Base-by-base conservation (phyloP, 1,140 invertebrate species). In the Euura lappo region DNA sequence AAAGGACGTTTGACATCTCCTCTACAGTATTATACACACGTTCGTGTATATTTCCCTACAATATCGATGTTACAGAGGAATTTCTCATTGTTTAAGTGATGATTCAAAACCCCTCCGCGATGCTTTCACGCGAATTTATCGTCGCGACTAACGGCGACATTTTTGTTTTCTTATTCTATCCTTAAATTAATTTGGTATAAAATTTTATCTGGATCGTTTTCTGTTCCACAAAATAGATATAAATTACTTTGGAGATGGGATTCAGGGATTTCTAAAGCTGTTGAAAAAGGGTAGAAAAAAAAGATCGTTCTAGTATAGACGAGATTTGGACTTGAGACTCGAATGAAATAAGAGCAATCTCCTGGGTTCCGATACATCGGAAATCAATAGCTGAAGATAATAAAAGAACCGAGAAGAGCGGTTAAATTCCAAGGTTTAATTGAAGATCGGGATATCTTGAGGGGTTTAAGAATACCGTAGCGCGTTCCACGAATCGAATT, bases 1-100 rank as follows among this genome's bases (percentile, higher is more conserved):
- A 72, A 79, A 79, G 79, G 79, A 79, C 79, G 79, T 79, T 79
- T 76, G 79, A 78, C 78, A 79, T 79, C 78, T 79, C 64, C 72
- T 71, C 28, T 51, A 28, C 28, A 28, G 28, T 28, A 71, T 60
- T 45, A 66, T 44, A 69, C 69, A 70, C 47, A 71, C 45, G 66
- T 69, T 71, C 51, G 78, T 77, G 79, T 79, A 76, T 77, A 28
- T 28, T 60, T 8, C 51, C 51, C 8, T 60, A 60, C 13, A 11
- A n/a, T n/a, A 60, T 60, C 3, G 8, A 79, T 78, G 79, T 79
- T 79, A 70, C 76, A 78, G 78, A 8, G 8, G 51, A 11, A 79
- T 79, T 79, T 79, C 78, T 79, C 72, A 79, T 79, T 79, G 79
- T 78, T 74, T 72, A 74, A 77, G 51, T 60, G 51, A 60, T 60